Base-by-base conservation (phyloP, 2,797 vertebrate genomes). In the Enteromius paludinosus region DNA sequence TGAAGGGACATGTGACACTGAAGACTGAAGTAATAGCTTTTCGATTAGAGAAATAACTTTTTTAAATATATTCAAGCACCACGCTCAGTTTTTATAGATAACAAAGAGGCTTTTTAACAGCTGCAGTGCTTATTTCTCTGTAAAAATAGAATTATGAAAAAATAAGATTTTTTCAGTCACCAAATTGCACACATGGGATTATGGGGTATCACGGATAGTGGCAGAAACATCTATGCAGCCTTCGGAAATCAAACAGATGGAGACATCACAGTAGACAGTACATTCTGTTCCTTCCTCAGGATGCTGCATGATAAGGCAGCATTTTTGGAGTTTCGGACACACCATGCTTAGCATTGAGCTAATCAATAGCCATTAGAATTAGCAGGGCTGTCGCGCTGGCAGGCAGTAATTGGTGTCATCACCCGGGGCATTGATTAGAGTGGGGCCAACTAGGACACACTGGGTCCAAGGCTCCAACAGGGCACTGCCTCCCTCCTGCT, bases 281-380 rank as follows among this genome's bases (percentile, higher is more conserved):
- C 38, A 59, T 61, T 49, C 11, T 72, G 56, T 82, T 74, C 6
- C n/a, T 74, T 33, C 45, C 43, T 65, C 45, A 38, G 70, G 6
- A 59, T 75, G 43, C 23, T 47, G 18, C 23, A 69, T 65, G 17
- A 74, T 77, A 69, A 69, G 64, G 20, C 35, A 69, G 35, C 20
- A 69, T 76, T 82, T 83, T 45, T 25, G 38, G 59, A 28, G 64
- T 59, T 66, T 75, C 8, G 12, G 33, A 59, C 71, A 75, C 61
- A 15, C n/a, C n/a, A n/a, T 77, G 84, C 84, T 92, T 82, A 75
- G 59, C 86, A 69, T 83, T 79, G 84, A 66, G 54, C 87, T 89
- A 87, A 94, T 94, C 93, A 91, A 92, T 95, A 93, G 86, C 91
- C 86, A 88, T 92, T 93, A 93, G 90, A 92, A 95, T 94, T 93